These are phyloP conservation scores for Casuarius casuarius DNA, from an alignment of 2,113 vertebrate species.

Conservation along the genomic window DNA sequence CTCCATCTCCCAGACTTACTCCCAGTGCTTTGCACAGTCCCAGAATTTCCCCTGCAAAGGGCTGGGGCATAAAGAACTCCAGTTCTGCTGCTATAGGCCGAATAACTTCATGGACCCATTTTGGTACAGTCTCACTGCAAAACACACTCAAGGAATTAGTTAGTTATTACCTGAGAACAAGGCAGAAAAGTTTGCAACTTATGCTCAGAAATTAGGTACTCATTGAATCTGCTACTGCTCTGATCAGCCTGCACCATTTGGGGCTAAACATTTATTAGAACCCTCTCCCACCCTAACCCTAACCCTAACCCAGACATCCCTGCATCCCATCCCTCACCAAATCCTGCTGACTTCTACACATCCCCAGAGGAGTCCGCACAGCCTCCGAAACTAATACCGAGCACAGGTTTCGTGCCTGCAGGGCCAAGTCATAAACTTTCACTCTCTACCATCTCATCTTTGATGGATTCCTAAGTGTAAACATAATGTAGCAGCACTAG, in stretches of 20 bases:
- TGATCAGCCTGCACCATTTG: accelerated
- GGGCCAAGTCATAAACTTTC: too few relatives aligned
- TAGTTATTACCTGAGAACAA: neutral
- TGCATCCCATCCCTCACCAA: neutral
- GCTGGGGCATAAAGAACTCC: constrained; percentile 79
- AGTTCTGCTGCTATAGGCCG: constrained; percentile 68
- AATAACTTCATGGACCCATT: constrained; percentile 83
- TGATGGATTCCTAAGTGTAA: accelerated
- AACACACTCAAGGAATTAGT: neutral
- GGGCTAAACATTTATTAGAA: accelerated
- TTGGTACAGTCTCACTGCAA: constrained; percentile 82
- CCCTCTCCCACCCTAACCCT: accelerated
- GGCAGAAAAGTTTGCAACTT: too few relatives aligned
- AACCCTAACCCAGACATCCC: accelerated
- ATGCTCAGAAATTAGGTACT: accelerated
- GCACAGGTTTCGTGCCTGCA: neutral
- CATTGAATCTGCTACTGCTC: accelerated
- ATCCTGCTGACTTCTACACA: accelerated
- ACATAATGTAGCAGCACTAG: accelerated
- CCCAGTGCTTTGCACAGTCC: constrained; percentile 80
- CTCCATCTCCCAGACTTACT: constrained; percentile 75
- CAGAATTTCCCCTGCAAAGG: constrained; percentile 83
- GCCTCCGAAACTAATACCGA: accelerated
- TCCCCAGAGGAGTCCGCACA: neutral
- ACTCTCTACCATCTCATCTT: too few relatives aligned